These are phyloP conservation scores for Nipponacmea schrenckii DNA, from an alignment of 2,888 invertebrate species.

Conservation along the genomic window DNA sequence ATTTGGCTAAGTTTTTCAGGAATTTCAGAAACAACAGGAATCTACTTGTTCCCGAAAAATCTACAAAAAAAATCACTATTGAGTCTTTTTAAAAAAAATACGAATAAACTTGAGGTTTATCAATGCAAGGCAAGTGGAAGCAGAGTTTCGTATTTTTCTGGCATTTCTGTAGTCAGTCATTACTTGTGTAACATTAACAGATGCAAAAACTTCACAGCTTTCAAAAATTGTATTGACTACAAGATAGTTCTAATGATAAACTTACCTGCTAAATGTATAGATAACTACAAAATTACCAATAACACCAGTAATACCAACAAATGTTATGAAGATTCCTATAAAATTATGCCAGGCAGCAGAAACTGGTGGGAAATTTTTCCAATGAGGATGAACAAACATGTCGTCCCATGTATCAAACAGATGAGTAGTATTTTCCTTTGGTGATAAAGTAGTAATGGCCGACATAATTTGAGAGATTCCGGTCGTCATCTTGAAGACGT, in stretches of 20 bases:
- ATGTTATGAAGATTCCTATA: constrained; percentile 72
- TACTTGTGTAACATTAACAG: no score
- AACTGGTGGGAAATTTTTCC: constrained; percentile 53
- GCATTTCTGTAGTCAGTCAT: no score
- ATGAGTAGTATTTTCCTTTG: constrained; percentile 37
- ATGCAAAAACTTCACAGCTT: no score
- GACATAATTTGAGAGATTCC: constrained; percentile 6
- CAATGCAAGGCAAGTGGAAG: no score
- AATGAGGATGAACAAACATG: constrained; percentile 58
- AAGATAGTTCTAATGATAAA: constrained; percentile 16
- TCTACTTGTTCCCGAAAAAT: no score
- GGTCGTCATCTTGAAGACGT: constrained; percentile 5
- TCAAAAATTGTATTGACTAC: no score
- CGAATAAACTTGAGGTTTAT: no score
- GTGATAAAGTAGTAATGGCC: constrained; percentile 18
- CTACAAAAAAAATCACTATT: no score
- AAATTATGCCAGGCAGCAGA: constrained; percentile 55
- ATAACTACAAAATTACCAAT: constrained; percentile 59
- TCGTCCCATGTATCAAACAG: constrained; percentile 45
- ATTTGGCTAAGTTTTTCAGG: no score
- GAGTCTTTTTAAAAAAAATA: no score
- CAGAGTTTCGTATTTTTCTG: no score
- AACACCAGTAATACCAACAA: constrained; percentile 70
- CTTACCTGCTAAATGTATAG: constrained; percentile 59
- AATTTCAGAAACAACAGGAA: no score